Evolutionary conservation across 2,797 vertebrate genomes (phyloP).

Genomic region (Malacoctenus gilli): DNA sequence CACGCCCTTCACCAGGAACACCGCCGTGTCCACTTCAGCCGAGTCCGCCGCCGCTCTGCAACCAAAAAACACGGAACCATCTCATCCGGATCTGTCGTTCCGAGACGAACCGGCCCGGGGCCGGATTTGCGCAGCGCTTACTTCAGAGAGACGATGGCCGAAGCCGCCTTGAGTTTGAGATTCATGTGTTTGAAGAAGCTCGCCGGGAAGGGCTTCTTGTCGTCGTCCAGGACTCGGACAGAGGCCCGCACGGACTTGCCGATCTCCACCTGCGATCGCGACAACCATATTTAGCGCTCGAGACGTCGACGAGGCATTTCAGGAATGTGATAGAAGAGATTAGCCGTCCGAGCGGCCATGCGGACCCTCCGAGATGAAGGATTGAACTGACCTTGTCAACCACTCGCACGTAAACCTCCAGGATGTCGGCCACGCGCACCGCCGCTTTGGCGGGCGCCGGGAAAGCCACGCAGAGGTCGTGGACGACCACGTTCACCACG

Average conservation of each 20-base stretch:
- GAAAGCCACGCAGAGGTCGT: constrained; percentile 86
- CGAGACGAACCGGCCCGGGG: not conserved
- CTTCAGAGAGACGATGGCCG: constrained; percentile 88
- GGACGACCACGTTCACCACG: constrained; percentile 86
- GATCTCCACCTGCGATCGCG: constrained; percentile 90
- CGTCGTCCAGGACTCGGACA: constrained; percentile 90
- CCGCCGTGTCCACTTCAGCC: constrained; percentile 85
- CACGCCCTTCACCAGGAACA: constrained; percentile 87
- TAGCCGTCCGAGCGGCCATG: constrained; percentile 7
- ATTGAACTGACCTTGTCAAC: constrained; percentile 92
- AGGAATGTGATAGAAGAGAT: constrained; percentile 45
- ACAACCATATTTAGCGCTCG: constrained; percentile 13
- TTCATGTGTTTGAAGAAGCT: constrained; percentile 91
- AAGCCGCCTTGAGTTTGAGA: constrained; percentile 88
- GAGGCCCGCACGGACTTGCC: constrained; percentile 91
- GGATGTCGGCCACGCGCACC: constrained; percentile 89
- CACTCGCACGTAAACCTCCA: constrained; percentile 90
- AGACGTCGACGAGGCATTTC: constrained; percentile 15
- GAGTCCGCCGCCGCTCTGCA: constrained; percentile 84
- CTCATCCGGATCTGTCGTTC: too few relatives aligned
- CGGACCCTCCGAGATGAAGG: constrained; percentile 5
- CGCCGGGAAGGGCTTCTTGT: constrained; percentile 89
- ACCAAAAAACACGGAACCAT: too few relatives aligned
- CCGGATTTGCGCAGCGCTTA: constrained; percentile 79
- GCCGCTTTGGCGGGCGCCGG: constrained; percentile 79